phyloP scores from a whole-genome alignment of 2,888 invertebrate genomes.

The Meteorus cinctellus region DNA sequence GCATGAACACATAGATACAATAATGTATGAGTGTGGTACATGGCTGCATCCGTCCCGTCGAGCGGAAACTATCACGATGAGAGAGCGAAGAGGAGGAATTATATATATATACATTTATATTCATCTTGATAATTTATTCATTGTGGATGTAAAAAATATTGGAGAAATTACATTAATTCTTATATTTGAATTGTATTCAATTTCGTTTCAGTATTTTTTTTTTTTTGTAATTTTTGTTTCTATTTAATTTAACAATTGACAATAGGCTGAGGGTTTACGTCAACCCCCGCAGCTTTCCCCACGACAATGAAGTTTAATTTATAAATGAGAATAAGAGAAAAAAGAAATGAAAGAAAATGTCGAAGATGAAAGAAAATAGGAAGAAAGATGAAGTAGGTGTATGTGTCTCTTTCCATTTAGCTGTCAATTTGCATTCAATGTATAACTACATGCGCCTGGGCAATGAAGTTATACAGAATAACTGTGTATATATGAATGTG shows the following conservation, averaged over 20 bases:
- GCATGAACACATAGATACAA: not conserved
- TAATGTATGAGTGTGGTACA: conserved; percentile 15
- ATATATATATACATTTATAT: not conserved
- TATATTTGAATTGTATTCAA: not conserved
- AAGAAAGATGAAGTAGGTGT: conserved; percentile 1
- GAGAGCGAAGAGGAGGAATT: not conserved
- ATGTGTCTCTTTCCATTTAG: conserved; percentile 44
- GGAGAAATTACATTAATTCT: not conserved
- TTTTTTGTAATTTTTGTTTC: not conserved
- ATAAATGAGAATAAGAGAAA: not conserved
- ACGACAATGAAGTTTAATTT: not conserved
- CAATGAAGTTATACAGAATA: not conserved
- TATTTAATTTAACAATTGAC: not conserved
- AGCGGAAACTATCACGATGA: conserved; percentile 34
- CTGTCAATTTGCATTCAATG: conserved; percentile 54
- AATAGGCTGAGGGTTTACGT: not conserved
- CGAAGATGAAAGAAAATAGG: not conserved
- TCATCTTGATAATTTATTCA: not conserved
- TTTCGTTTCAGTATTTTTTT: not conserved
- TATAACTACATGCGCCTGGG: conserved; percentile 32
- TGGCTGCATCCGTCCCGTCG: conserved; percentile 37
- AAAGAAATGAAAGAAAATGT: not conserved
- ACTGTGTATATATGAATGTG: not conserved
- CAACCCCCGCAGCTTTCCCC: not conserved
- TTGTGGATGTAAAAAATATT: not conserved